These are phyloP conservation scores for Scaptodrosophila lebanonensis DNA, from an alignment of 1,140 invertebrate genomes.

Conservation along the genomic window DNA sequence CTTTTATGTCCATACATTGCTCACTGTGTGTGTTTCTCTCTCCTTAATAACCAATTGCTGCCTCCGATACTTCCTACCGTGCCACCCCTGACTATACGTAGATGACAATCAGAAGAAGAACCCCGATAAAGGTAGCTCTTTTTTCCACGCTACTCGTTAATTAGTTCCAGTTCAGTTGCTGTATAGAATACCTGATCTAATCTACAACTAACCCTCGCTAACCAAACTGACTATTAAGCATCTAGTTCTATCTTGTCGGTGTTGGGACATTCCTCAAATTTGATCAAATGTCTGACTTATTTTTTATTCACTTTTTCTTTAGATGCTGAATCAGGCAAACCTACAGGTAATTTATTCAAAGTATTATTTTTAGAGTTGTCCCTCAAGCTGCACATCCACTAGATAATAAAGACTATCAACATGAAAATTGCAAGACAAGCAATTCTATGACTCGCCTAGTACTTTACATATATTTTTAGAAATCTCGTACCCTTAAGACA, in stretches of 20 bases:
- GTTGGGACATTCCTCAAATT: not conserved
- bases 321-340: conserved; percentile 56
- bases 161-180: not conserved
- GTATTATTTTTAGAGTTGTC: too few relatives aligned
- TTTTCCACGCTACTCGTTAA: not conserved
- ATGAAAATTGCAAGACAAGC: too few relatives aligned
- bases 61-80: conserved; percentile 26
- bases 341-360: conserved; percentile 49
- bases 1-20: conserved; percentile 41
- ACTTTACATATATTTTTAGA: too few relatives aligned
- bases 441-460: too few relatives aligned
- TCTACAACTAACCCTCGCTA: not conserved
- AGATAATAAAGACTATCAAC: too few relatives aligned
- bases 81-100: conserved; percentile 35
- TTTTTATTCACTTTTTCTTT: conserved; percentile 14
- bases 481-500: too few relatives aligned
- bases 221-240: not conserved
- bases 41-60: conserved; percentile 30
- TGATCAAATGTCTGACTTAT: not conserved
- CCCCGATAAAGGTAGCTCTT: conserved; percentile 60
- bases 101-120: conserved; percentile 62
- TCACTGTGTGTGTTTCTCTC: conserved; percentile 38
- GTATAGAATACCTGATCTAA: not conserved
- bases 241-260: conserved; percentile 6
- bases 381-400: too few relatives aligned